A percentile compares a stretch with the other conserved stretches of the same genome.
These are phyloP conservation scores for Amazona vittata DNA, from an alignment of 2,113 vertebrate genomes.

Conservation along the genomic window DNA sequence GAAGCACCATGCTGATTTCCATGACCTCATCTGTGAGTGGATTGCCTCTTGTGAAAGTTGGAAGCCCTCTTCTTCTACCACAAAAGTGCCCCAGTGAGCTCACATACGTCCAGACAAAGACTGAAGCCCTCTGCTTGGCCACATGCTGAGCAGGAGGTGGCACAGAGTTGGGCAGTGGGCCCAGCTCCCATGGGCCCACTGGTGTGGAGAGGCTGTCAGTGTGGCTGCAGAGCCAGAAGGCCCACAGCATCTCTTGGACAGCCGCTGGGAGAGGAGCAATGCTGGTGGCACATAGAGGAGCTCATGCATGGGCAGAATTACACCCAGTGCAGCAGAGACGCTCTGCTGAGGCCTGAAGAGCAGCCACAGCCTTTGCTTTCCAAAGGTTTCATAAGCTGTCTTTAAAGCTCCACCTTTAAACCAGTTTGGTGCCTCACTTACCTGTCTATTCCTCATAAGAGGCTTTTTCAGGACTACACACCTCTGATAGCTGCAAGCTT, in stretches of 20 bases:
- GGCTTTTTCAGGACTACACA: background rate
- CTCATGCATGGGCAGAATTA: background rate
- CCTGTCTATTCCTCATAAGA: background rate
- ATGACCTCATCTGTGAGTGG: background rate
- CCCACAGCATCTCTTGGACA: background rate
- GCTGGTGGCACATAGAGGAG: background rate
- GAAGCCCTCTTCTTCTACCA: background rate
- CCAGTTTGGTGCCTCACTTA: background rate
- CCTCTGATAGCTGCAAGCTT: background rate
- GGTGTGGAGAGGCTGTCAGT: background rate
- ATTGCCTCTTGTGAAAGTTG: background rate
- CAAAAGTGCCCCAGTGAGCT: background rate
- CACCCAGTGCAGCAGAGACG: background rate
- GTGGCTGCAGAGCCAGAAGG: background rate
- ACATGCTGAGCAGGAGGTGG: background rate
- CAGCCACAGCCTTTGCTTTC: background rate
- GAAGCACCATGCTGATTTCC: background rate
- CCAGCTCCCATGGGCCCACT: background rate
- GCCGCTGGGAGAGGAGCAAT: background rate
- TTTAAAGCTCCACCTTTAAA: background rate
- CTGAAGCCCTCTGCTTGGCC: background rate
- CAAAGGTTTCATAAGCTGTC: background rate
- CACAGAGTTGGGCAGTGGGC: background rate
- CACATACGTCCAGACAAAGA: background rate
- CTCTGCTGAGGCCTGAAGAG: background rate